These are phyloP conservation scores for Petromus typicus DNA, from an alignment of 2,113 vertebrate species.

Conservation along the genomic window DNA sequence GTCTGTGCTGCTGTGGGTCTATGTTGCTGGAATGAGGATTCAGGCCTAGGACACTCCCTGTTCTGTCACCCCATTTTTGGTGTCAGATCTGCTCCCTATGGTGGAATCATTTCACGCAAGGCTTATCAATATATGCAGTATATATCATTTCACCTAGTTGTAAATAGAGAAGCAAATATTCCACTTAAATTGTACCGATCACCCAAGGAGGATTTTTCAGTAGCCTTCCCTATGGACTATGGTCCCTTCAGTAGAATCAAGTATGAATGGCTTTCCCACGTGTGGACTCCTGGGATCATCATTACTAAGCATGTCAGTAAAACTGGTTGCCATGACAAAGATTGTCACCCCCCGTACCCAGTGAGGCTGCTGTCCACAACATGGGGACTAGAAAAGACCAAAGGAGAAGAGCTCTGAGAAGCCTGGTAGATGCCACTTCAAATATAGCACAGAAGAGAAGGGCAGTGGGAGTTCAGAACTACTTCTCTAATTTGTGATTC, in stretches of 20 bases:
- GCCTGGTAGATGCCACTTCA: neutral
- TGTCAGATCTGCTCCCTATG: neutral
- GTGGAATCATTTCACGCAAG: neutral
- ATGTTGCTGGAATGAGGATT: slow-evolving; percentile 42
- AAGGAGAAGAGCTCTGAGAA: neutral
- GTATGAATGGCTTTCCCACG: neutral
- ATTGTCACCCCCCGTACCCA: neutral
- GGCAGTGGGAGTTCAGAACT: neutral
- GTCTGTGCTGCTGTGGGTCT: slow-evolving; percentile 77
- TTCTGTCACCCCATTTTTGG: neutral
- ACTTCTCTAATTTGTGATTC: neutral
- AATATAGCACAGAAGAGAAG: neutral
- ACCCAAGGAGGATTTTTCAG: neutral
- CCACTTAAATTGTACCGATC: neutral
- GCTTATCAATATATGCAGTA: slow-evolving; percentile 17
- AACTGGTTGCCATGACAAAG: neutral
- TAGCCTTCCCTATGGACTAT: neutral
- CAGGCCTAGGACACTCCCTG: neutral
- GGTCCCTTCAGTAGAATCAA: neutral
- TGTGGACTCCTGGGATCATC: neutral
- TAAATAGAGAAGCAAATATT: slow-evolving; percentile 56
- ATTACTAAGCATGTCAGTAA: neutral
- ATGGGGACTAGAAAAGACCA: neutral
- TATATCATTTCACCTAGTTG: neutral
- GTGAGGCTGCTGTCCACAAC: slow-evolving; percentile 18